A percentile compares a stretch with the other conserved stretches of the same genome.
Evolutionary conservation across 1,140 invertebrate genomes (phyloP).

Genomic region (Holcopasites calliopsidis): DNA sequence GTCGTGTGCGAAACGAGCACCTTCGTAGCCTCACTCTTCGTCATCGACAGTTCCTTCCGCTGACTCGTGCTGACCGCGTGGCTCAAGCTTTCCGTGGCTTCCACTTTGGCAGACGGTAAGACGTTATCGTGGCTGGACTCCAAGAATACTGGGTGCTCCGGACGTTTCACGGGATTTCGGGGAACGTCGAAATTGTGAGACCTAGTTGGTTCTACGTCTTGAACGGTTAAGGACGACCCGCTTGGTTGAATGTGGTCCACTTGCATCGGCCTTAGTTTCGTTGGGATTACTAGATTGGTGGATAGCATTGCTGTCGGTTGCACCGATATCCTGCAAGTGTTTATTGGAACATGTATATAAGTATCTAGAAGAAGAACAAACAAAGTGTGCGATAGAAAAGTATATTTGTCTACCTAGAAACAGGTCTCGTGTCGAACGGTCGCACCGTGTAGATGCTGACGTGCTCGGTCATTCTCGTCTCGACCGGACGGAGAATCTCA

Average conservation of each 20-base stretch:
- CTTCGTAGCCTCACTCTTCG: conserved; percentile 31
- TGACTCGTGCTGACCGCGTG: conserved; percentile 23
- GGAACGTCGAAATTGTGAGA: conserved; percentile 47
- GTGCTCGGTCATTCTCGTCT: conserved; percentile 68
- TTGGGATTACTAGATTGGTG: conserved; percentile 68
- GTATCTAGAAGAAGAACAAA: background rate
- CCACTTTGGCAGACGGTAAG: conserved; percentile 57
- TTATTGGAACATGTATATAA: background rate
- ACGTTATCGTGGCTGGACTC: conserved; percentile 70
- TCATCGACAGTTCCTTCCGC: conserved; percentile 29
- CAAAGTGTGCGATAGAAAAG: conserved; percentile 1
- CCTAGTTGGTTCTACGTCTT: conserved; percentile 37
- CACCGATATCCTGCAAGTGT: conserved; percentile 62
- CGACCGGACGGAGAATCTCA: conserved; percentile 62
- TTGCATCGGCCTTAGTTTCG: conserved; percentile 58
- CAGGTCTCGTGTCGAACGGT: conserved; percentile 73
- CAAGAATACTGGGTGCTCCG: conserved; percentile 67
- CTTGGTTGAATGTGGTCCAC: conserved; percentile 62
- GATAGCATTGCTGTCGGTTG: conserved; percentile 66
- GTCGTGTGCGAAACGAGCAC: conserved; percentile 26
- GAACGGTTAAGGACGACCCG: conserved; percentile 43
- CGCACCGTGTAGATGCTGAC: conserved; percentile 74
- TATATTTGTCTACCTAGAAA: conserved; percentile 66
- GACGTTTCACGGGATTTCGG: conserved; percentile 60
- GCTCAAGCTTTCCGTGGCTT: conserved; percentile 70